Evolutionary conservation across 2,113 vertebrate genomes (phyloP).

Genomic region (Regulus satrapa): DNA sequence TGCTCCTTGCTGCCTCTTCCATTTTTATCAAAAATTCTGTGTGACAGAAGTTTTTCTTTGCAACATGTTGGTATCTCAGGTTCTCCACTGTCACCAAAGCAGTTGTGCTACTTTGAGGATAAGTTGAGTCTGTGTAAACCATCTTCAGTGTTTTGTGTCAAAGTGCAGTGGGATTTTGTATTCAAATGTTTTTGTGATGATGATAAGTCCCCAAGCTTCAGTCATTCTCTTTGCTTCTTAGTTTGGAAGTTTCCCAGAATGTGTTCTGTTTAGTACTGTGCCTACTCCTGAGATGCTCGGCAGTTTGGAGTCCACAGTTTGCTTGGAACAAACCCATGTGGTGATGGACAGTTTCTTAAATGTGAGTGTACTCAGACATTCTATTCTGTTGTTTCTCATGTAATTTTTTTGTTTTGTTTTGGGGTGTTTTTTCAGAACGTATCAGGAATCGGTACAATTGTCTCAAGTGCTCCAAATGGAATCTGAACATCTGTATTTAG

Average conservation of each 20-base stretch:
- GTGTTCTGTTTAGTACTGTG: background rate
- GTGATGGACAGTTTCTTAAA: background rate
- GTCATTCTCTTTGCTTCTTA: background rate
- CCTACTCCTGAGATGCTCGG: background rate
- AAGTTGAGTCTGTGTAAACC: constrained; percentile 33
- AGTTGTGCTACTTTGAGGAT: constrained; percentile 47
- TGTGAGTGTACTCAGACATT: background rate
- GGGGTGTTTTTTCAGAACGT: background rate
- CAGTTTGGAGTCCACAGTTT: background rate
- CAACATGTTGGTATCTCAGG: constrained; percentile 41
- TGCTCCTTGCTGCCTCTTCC: constrained; percentile 41
- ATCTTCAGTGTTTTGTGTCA: constrained; percentile 2
- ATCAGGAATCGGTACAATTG: background rate
- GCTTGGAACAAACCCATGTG: background rate
- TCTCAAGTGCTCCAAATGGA: background rate
- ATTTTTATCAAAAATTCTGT: constrained; percentile 57
- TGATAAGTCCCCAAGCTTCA: background rate
- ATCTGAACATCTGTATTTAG: background rate
- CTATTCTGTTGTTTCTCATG: background rate
- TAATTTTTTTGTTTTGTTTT: background rate
- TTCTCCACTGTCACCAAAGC: constrained; percentile 47
- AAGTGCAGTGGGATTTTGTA: constrained; percentile 27
- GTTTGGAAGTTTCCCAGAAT: background rate
- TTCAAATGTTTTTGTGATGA: background rate
- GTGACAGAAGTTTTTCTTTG: constrained; percentile 55